These are phyloP conservation scores for Nomada goodeniana DNA, from an alignment of 2,888 invertebrate genomes.

Conservation along the genomic window DNA sequence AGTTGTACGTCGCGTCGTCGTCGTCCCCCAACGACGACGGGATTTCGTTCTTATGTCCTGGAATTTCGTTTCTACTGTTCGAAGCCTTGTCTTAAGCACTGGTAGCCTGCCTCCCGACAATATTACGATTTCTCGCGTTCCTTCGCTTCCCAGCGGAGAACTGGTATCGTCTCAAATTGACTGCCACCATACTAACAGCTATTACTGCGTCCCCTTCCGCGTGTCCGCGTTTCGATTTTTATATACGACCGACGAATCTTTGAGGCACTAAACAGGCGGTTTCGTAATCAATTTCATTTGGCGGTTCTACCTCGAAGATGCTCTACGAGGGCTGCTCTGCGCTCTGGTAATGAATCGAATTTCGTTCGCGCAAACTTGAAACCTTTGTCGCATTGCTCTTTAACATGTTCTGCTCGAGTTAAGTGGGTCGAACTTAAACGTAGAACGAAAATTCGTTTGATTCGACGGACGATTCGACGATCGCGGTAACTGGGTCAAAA, in stretches of 20 bases:
- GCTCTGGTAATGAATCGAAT: neutral
- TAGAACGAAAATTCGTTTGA: slow-evolving; percentile 10
- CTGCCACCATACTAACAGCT: slow-evolving; percentile 2
- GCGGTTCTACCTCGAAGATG: too few relatives aligned
- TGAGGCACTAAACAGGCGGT: neutral
- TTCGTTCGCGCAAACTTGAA: neutral
- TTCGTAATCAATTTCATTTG: too few relatives aligned
- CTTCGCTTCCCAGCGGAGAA: slow-evolving; percentile 13
- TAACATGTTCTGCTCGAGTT: neutral
- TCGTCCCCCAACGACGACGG: slow-evolving; percentile 42
- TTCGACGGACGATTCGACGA: slow-evolving; percentile 11
- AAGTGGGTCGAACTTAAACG: too few relatives aligned
- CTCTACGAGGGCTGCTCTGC: neutral
- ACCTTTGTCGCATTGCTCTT: neutral
- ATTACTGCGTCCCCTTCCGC: slow-evolving; percentile 10
- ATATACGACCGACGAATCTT: neutral
- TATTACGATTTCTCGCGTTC: slow-evolving; percentile 40
- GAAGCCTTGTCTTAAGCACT: slow-evolving; percentile 50
- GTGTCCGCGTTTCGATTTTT: slow-evolving; percentile 5
- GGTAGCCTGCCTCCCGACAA: slow-evolving; percentile 32
- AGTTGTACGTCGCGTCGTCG: slow-evolving; percentile 49
- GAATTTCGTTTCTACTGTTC: slow-evolving; percentile 40
- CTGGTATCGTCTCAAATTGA: slow-evolving; percentile 44
- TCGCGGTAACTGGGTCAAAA: slow-evolving; percentile 20
- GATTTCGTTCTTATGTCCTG: slow-evolving; percentile 50